Evolutionary conservation across 2,797 vertebrate genomes (phyloP).

Genomic region (Macropus fuliginosus): DNA sequence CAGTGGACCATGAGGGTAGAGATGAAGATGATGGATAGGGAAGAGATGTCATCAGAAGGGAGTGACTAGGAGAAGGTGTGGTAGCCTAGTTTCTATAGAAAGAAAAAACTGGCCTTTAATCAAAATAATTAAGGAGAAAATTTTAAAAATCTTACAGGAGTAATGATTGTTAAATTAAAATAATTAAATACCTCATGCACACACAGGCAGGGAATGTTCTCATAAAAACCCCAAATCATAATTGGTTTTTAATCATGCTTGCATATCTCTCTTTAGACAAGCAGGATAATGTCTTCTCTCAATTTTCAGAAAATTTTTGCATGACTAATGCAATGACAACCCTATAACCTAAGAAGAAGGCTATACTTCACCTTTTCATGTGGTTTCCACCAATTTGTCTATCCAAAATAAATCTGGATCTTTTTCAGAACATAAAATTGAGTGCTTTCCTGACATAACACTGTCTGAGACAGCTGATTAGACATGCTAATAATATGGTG

Average conservation of each 20-base stretch:
- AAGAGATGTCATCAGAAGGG: not conserved
- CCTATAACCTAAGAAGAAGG: not conserved
- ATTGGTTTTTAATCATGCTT: not conserved
- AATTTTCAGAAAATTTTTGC: not conserved
- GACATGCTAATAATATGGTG: constrained; percentile 1
- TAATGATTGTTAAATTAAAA: not conserved
- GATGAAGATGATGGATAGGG: not conserved
- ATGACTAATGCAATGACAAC: not conserved
- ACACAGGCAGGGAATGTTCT: not conserved
- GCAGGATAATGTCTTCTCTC: not conserved
- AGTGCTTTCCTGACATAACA: constrained; percentile 6
- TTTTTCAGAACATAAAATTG: constrained; percentile 47
- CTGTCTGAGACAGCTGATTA: not conserved
- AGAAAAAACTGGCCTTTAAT: not conserved
- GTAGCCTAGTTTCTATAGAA: not conserved
- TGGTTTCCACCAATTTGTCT: not conserved
- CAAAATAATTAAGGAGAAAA: not conserved
- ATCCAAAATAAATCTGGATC: not conserved
- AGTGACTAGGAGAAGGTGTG: not conserved
- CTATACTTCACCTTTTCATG: not conserved
- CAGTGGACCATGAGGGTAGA: not conserved
- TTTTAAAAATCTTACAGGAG: not conserved
- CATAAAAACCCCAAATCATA: constrained; percentile 1
- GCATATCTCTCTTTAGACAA: not conserved
- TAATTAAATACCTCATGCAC: not conserved